These are phyloP conservation scores for Pterostichus niger DNA, from an alignment of 2,888 invertebrate genomes.

Conservation along the genomic window DNA sequence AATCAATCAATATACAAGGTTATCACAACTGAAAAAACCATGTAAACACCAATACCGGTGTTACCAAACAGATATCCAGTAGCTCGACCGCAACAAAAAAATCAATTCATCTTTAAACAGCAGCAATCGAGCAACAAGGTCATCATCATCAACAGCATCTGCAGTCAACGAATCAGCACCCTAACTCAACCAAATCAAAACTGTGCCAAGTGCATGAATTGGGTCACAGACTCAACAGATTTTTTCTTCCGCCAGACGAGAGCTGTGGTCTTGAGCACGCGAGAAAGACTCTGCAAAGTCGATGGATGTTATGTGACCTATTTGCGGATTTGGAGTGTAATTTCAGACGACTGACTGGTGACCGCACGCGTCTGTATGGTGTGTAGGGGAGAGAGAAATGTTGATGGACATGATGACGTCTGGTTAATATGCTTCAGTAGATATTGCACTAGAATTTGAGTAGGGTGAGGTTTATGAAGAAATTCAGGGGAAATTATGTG, in stretches of 20 bases:
- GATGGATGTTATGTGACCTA: constrained; percentile 25
- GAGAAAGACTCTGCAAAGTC: not conserved
- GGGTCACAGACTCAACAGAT: constrained; percentile 39
- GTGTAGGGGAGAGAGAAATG: too few species aligned
- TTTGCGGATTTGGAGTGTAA: constrained; percentile 52
- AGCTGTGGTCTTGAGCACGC: not conserved
- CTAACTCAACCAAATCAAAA: constrained; percentile 20
- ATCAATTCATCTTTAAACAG: constrained; percentile 7
- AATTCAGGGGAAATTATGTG: too few species aligned
- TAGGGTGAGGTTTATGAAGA: too few species aligned
- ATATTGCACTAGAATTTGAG: not conserved
- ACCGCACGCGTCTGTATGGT: not conserved
- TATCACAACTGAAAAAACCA: not conserved
- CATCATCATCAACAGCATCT: not conserved
- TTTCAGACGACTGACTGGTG: constrained; percentile 8
- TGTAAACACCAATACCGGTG: not conserved
- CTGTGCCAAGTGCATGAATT: constrained; percentile 29
- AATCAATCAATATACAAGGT: not conserved
- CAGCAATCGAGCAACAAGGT: constrained; percentile 15
- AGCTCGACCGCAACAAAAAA: constrained; percentile 3
- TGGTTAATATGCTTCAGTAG: not conserved
- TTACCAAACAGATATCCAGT: constrained; percentile 1
- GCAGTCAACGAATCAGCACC: not conserved
- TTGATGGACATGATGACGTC: too few species aligned
- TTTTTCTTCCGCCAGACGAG: constrained; percentile 18